Base-by-base conservation (phyloP, 2,797 vertebrate species). In the Melopsittacus undulatus region DNA sequence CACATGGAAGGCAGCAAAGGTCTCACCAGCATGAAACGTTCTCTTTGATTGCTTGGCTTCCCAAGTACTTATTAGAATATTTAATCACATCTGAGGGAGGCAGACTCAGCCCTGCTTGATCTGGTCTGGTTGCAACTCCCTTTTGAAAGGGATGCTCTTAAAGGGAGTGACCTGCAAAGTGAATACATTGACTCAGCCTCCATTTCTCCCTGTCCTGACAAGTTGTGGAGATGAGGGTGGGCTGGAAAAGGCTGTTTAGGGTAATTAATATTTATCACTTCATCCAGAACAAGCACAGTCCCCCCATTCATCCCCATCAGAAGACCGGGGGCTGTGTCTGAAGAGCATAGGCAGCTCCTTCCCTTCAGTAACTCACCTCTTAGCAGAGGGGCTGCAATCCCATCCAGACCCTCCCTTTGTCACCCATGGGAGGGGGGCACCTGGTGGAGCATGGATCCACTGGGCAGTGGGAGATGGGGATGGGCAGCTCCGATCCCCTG, bases 81-180 rank as follows among this genome's bases (percentile, higher is more conserved):
- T 96, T 87, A 89, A 94, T 89, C 94, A 63, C 61, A 82, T 89
- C 90, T 79, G 89, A 90, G 83, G 91, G 92, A 94, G 94, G 67
- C 59, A 62, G 84, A 66, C 66, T 78, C 87, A 23, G 91, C 86
- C 77, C 67, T 40, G 81, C 91, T 82, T 77, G 79, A 87, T 85
- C 82, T 43, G 16, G 29, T 34, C 61, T 43, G 1, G 64, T 11
- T 54, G 67, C 87, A 66, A n/a, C 91, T 91, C 81, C 36, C 70
- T 64, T 54, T 79, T 79, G 74, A 76, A 92, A 87, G 87, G 86
- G 89, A 42, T 69, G n/a, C 21, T 84, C 70, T 57, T 66, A 0
- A 45, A 73, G 89, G 78, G 91, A 94, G 87, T 26, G 94, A 93
- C 87, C 96, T 59, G 90, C 64, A 66, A 56, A 16, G 5, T 40